Conservation (phyloP, 2,888 invertebrate genomes). For the Eristalinus sepulchralis region DNA sequence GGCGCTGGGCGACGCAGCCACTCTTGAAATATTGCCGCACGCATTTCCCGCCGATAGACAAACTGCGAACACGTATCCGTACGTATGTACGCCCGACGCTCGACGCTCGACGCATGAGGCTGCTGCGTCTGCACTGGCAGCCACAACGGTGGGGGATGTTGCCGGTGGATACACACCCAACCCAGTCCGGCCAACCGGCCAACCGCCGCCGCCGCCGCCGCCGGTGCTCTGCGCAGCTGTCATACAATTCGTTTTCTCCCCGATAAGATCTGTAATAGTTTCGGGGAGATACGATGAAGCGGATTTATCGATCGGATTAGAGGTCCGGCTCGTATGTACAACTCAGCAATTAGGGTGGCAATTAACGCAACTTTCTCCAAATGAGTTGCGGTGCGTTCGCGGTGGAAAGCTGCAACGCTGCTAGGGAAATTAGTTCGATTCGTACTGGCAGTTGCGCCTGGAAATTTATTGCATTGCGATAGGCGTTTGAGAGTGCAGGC, state of each 20-base stretch:
- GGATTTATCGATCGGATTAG: slow-evolving; percentile 71
- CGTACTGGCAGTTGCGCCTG: slow-evolving; percentile 46
- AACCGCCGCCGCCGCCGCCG: slow-evolving; percentile 10
- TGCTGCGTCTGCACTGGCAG: background rate
- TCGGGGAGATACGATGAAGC: slow-evolving; percentile 25
- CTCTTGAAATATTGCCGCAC: slow-evolving; percentile 69
- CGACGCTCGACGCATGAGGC: background rate
- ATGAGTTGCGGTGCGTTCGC: slow-evolving; percentile 37
- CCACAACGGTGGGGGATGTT: slow-evolving; percentile 14
- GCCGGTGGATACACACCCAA: slow-evolving; percentile 51
- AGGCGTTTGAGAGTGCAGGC: slow-evolving; percentile 46
- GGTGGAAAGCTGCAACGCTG: slow-evolving; percentile 58
- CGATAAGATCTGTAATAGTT: slow-evolving; percentile 71
- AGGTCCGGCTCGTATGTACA: slow-evolving; percentile 68
- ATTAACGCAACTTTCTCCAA: slow-evolving; percentile 71
- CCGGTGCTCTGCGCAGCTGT: slow-evolving; percentile 59
- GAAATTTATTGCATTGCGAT: slow-evolving; percentile 65
- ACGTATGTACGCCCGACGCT: slow-evolving; percentile 40
- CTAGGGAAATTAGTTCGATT: slow-evolving; percentile 59
- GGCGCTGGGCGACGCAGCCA: slow-evolving; percentile 1
- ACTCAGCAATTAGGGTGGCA: slow-evolving; percentile 71
- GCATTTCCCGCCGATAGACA: slow-evolving; percentile 67
- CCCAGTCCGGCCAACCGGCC: slow-evolving; percentile 12
- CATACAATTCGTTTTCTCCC: slow-evolving; percentile 67
- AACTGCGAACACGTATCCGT: slow-evolving; percentile 53